phyloP scores from a whole-genome alignment of 2,888 invertebrate species.

The Thereva nobilitata region DNA sequence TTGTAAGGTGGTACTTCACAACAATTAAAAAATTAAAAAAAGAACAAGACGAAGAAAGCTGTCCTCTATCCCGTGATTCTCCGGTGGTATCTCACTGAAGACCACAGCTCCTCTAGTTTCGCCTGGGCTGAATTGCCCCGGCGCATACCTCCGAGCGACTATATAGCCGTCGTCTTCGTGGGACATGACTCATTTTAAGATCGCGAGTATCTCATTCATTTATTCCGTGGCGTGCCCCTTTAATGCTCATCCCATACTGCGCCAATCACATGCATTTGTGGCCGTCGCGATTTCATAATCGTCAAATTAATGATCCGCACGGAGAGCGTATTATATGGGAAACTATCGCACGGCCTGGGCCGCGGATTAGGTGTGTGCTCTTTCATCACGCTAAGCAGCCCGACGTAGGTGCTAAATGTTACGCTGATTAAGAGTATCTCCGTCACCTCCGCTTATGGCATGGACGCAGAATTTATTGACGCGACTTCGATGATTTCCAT shows the following conservation, averaged over 20 bases:
- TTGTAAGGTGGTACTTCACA: slow-evolving; percentile 34
- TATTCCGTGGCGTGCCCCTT: slow-evolving; percentile 30
- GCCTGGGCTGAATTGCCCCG: slow-evolving; percentile 18
- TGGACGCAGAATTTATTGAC: slow-evolving; percentile 21
- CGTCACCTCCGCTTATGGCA: slow-evolving; percentile 20
- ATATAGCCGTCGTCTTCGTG: background rate
- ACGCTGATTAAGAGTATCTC: slow-evolving; percentile 28
- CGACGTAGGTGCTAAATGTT: slow-evolving; percentile 35
- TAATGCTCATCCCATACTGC: slow-evolving; percentile 28
- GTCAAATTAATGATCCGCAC: slow-evolving; percentile 34
- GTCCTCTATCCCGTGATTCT: background rate
- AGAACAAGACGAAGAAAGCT: slow-evolving; percentile 18
- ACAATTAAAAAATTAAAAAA: slow-evolving; percentile 34
- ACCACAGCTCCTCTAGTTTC: background rate
- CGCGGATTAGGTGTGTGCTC: slow-evolving; percentile 33
- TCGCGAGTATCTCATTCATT: slow-evolving; percentile 20
- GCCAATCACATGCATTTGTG: slow-evolving; percentile 27
- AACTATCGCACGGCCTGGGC: slow-evolving; percentile 20
- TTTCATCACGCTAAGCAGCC: slow-evolving; percentile 14
- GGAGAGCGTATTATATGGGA: slow-evolving; percentile 26
- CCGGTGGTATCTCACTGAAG: too few relatives aligned
- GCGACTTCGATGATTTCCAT: too few relatives aligned
- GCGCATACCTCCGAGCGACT: slow-evolving; percentile 17
- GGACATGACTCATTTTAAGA: slow-evolving; percentile 18
- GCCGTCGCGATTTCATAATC: slow-evolving; percentile 34